Base-by-base conservation (phyloP, 2,888 invertebrate genomes). In the Lissocephala sabroskyi region DNA sequence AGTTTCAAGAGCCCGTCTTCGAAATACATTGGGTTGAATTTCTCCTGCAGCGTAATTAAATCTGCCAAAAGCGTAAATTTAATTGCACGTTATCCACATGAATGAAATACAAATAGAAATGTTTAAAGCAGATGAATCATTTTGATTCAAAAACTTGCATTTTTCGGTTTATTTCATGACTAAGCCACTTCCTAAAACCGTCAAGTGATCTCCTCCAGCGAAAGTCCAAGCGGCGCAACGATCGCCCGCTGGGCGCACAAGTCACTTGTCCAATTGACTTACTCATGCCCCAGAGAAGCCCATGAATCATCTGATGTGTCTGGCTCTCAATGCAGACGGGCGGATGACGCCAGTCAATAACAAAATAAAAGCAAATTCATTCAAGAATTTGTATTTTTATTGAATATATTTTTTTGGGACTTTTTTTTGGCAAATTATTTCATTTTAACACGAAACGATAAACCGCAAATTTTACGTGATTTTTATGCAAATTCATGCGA, bases 31-130 rank as follows among this genome's bases (percentile, higher is more conserved):
- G 11, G n/a, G n/a, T 33, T 33, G 30, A 45, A 29, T 37, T 33
- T 33, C 3, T 33, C 16, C n/a, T 7, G 18, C 2, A 13, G 44
- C 37, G 33, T 50, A 53, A 61, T 63, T 63, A 61, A 61, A 58
- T 61, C 58, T 61, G 61, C 55, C 71, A 75, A 57, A 75, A 75
- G 68, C 71, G 75, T 71, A 58, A 60, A 75, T 52, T 63, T 66
- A 75, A 71, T 71, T n/a, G n/a, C n/a, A n/a, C n/a, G n/a, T n/a
- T n/a, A n/a, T n/a, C n/a, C n/a, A n/a, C n/a, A n/a, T n/a, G n/a
- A n/a, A n/a, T n/a, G n/a, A n/a, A n/a, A n/a, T n/a, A n/a, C n/a
- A n/a, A n/a, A n/a, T n/a, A n/a, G n/a, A n/a, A n/a, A n/a, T n/a
- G n/a, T 0, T 11, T 10, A 11, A 7, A n/a, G 29, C 29, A 29